Evolutionary conservation across 1,140 invertebrate species (phyloP), one percentile per base, ranked within the genome.

Genomic region (Bombus breviceps): DNA sequence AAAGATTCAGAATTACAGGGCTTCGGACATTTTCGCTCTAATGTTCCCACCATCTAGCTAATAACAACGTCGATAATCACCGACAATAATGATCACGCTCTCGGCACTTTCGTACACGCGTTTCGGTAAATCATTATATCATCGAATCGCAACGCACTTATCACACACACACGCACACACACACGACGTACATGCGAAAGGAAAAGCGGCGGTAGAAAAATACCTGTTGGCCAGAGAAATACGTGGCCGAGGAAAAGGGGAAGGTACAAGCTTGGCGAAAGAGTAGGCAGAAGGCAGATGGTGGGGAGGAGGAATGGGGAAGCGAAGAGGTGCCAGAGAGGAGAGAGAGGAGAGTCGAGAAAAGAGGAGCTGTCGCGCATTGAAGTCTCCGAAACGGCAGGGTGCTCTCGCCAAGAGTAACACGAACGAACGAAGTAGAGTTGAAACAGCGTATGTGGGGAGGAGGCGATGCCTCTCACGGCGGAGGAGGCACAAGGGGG

Each of bases 301-400:
- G 74, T 84, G 77, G 83, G 39, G 88, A 76, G 89, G 90, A 90
- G 89, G 92, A 89, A 87, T 81, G 82, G 86, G 80, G 90, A 77
- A 92, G 87, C 87, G 84, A 85, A 90, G 86, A 89, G 90, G 90
- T 91, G 91, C 87, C 86, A 78, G 89, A 86, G 91, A 89, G 89
- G 72, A 66, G 71, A 39, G 81, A 62, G 90, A 89, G 81, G 82
- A 62, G 90, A 91, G 90, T 83, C n/a, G 86, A 88, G 88, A 90
- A 91, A 92, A 92, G 91, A 91, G 92, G 88, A 93, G 91, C 84
- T 91, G 92, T 93, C 94, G 92, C 89, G 94, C 94, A 91, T 95
- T 94, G 90, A 95, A 95, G 89, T 95, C 94, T 95, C 94, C 94
- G 88, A 91, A 92, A 90, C 88, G 81, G 64, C 81, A 83, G 87